Evolutionary conservation across 2,113 vertebrate genomes (phyloP), one percentile per base, ranked within the genome.

Genomic region (Turdus rufiventris): DNA sequence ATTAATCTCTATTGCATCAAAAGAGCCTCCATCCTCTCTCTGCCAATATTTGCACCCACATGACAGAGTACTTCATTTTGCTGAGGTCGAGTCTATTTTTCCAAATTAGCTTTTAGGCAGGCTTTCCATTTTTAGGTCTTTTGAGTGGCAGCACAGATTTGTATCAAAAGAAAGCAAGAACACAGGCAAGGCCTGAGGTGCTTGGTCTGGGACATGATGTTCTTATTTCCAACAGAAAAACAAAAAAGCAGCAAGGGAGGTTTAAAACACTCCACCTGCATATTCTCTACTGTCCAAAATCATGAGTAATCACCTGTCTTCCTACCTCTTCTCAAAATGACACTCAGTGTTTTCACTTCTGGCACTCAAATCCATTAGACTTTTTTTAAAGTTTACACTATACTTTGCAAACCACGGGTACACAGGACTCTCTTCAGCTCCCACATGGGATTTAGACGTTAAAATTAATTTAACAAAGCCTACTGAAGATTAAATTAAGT

Each of bases 51-150:
- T 1, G 3, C 74, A 72, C 16, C 77, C 77, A 67, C 84, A 71
- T 56, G 68, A 88, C 38, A 62, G 4, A 1, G 26, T 18, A 45
- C 74, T 91, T 87, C 60, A 88, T 91, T 81, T 88, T 53, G 63
- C 72, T 56, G 72, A 85, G 65, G 76, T 28, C 0, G 0, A 95
- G 82, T 2, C 82, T 90, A 8, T 88, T 93, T 80, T 94, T 93
- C 92, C 75, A 88, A 90, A 94, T 73, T 43, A 85, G 78, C 82
- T 95, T 85, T 90, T 62, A 94, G 92, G 56, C 47, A 95, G 75
- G 58, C 85, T 71, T 92, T 79, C 92, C 54, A 79, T 80, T 90
- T 94, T 83, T 92, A 93, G 88, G 31, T 88, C 54, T 65, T 65
- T 60, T 91, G 91, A 95, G 67, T 77, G 83, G 94, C 91, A 94